phyloP scores from a whole-genome alignment of 2,888 invertebrate species.

The Tachina grossa region DNA sequence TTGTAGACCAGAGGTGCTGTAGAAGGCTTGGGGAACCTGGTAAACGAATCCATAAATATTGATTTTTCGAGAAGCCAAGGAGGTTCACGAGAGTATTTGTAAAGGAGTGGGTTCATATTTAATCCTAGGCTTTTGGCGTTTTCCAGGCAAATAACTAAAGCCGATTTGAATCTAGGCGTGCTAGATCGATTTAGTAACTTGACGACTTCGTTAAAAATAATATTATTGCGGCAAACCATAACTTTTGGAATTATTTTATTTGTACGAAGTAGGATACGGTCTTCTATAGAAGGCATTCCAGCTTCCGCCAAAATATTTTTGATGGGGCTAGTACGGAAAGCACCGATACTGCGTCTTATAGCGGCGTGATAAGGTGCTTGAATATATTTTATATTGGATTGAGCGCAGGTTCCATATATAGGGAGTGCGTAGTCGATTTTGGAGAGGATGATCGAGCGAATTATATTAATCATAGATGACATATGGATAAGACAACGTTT shows the following conservation, averaged over 20 bases:
- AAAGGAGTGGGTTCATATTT: no score
- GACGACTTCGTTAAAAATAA: not conserved
- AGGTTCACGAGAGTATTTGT: no score
- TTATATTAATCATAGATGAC: constrained; percentile 5
- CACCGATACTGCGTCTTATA: not conserved
- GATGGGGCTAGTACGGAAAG: not conserved
- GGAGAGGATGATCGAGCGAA: not conserved
- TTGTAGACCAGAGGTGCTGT: no score
- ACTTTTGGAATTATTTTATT: not conserved
- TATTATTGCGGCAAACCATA: not conserved
- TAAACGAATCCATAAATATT: no score
- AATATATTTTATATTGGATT: constrained; percentile 6
- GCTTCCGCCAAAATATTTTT: not conserved
- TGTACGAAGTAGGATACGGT: not conserved
- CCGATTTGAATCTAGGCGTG: no score
- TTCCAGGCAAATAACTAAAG: no score
- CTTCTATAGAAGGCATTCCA: not conserved
- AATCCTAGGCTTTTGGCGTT: no score
- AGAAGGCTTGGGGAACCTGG: no score
- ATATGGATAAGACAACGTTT: not conserved
- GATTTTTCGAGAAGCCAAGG: no score
- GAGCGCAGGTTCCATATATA: not conserved
- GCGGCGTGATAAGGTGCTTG: not conserved
- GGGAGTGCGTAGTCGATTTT: constrained; percentile 15
- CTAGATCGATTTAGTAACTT: no score